Evolutionary conservation across 1,140 invertebrate genomes (phyloP), one percentile per base, ranked within the genome.

Genomic region (Drosophila rhopaloa): DNA sequence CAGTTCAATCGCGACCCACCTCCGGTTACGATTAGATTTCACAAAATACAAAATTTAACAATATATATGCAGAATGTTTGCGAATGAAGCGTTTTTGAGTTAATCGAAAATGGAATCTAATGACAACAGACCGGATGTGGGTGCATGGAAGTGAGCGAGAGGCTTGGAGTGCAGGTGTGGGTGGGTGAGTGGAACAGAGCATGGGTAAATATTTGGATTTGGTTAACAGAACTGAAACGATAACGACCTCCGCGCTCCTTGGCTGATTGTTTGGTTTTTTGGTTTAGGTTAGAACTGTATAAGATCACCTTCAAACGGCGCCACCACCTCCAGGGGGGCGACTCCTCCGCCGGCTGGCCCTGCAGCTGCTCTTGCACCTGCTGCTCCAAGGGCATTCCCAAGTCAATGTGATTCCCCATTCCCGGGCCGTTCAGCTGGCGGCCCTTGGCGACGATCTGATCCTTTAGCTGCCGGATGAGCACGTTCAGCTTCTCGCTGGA

Each of bases 401-500:
- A 47, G 46, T 90, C 81, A 16, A 92, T 91, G 47, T 79, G 88
- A 70, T 92, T 92, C 56, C 91, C 91, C 91, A 92, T 92, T 10
- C 16, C 37, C 37, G 8, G 14, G 41, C n/a, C 57, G 48, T 9
- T 35, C 0, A n/a, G 8, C 29, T 14, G 48, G 40, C 27, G 53
- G 92, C 95, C 77, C 94, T 94, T 40, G 61, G 37, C 32, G 10
- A 94, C 93, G 50, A 95, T 94, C 76, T 94, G 93, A 76, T 95
- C 93, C 57, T 94, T 93, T 9, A 97, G 92, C 46, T 95, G 94
- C 78, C 95, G 93, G 35, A 98, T 93, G 91, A 97, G 96, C 72
- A 95, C 94, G 80, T 96, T 94, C 90, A 98, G 95, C 74, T 95
- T 95, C 53, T 96, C 95, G 93, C 97, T 98, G 72, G 97, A 97